Conservation (phyloP, 2,888 invertebrate species). For the Rhingia campestris region DNA sequence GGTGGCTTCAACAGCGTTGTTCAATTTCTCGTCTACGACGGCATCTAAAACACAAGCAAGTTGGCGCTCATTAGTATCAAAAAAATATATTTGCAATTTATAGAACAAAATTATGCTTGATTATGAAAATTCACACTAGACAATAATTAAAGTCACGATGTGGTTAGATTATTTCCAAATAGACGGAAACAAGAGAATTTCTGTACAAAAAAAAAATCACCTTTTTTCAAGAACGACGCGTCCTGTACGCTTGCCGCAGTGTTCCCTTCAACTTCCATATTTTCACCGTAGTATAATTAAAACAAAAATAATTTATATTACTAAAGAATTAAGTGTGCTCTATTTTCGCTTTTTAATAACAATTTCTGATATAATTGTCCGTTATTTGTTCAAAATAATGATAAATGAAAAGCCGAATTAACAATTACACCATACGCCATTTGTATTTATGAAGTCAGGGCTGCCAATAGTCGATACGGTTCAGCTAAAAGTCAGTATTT, state of each 20-base stretch:
- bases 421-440: conserved; percentile 72
- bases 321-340: neutral
- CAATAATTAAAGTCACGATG: neutral
- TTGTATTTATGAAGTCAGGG: conserved; percentile 68
- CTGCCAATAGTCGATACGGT: conserved; percentile 48
- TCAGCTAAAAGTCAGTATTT: conserved; percentile 35
- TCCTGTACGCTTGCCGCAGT: conserved; percentile 58
- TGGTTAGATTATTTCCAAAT: neutral
- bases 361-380: conserved; percentile 45
- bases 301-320: conserved; percentile 40
- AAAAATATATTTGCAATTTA: conserved; percentile 2
- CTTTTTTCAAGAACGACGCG: conserved; percentile 69
- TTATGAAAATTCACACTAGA: neutral
- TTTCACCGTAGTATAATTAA: conserved; percentile 26
- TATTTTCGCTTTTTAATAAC: conserved; percentile 17
- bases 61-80: conserved; percentile 67
- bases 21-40: conserved; percentile 46
- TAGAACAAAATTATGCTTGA: neutral
- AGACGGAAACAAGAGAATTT: conserved; percentile 1
- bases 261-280: conserved; percentile 62
- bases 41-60: conserved; percentile 57
- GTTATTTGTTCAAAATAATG: conserved; percentile 66
- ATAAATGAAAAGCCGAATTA: conserved; percentile 67
- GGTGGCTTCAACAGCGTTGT: conserved; percentile 29
- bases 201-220: conserved; percentile 45